Evolutionary conservation across 2,797 vertebrate genomes (phyloP).

Genomic region (Paratrypauchen microcephalus): DNA sequence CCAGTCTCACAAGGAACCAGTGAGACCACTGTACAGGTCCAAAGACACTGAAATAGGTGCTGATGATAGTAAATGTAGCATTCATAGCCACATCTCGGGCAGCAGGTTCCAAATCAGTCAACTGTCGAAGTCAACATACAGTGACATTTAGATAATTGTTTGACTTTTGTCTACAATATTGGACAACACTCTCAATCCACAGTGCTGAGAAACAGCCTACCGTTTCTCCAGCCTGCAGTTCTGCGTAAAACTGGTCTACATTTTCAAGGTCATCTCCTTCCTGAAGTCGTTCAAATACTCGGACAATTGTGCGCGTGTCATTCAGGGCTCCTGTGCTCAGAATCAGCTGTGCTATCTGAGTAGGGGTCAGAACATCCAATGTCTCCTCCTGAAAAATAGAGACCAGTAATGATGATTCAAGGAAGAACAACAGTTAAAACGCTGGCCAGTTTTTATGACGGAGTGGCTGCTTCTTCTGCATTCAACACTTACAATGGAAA

Average conservation of each 20-base stretch:
- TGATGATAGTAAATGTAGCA: constrained; percentile 45
- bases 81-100: constrained; percentile 52
- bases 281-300: constrained; percentile 46
- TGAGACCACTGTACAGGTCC: constrained; percentile 1
- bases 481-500: constrained; percentile 48
- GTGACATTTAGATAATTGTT: too few species aligned
- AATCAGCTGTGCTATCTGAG: constrained; percentile 34
- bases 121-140: constrained; percentile 18
- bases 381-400: constrained; percentile 8
- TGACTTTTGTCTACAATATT: too few species aligned
- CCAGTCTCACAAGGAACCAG: constrained; percentile 48
- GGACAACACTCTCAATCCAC: too few species aligned
- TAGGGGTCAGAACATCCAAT: constrained; percentile 26
- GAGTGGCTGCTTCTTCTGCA: too few species aligned
- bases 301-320: constrained; percentile 28
- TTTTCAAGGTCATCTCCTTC: constrained; percentile 39
- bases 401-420: neutral
- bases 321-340: constrained; percentile 10
- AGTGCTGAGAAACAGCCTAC: too few species aligned
- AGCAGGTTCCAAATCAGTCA: neutral
- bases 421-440: too few species aligned
- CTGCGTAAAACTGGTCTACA: constrained; percentile 41
- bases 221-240: constrained; percentile 13
- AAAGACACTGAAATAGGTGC: neutral
- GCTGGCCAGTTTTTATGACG: too few species aligned